These are phyloP conservation scores for Sarcophaga caerulescens DNA, from an alignment of 2,888 invertebrate genomes.

Conservation along the genomic window DNA sequence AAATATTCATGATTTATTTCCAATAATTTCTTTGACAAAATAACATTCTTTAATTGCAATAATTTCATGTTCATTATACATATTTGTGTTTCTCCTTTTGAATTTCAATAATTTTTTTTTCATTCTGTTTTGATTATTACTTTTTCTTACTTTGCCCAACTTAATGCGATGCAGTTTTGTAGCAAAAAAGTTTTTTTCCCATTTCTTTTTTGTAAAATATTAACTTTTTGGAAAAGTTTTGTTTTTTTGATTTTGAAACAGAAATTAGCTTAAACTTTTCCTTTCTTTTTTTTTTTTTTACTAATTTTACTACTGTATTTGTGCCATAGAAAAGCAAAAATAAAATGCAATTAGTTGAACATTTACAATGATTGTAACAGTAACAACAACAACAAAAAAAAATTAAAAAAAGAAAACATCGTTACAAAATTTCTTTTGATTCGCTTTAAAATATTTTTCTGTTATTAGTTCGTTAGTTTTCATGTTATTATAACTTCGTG, in stretches of 20 bases:
- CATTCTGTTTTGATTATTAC: no score
- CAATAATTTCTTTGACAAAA: constrained; percentile 24
- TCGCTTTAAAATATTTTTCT: constrained; percentile 51
- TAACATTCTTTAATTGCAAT: constrained; percentile 51
- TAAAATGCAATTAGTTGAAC: constrained; percentile 60
- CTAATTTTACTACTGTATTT: not conserved
- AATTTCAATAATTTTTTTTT: no score
- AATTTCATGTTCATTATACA: constrained; percentile 45
- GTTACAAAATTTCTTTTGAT: constrained; percentile 59
- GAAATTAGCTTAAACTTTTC: constrained; percentile 61
- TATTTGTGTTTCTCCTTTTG: constrained; percentile 5
- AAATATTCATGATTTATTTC: not conserved
- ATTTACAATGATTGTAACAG: constrained; percentile 60
- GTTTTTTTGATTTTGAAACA: constrained; percentile 37
- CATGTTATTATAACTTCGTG: constrained; percentile 60
- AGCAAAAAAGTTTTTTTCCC: not conserved
- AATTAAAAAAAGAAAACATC: constrained; percentile 28
- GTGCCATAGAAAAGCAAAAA: constrained; percentile 18
- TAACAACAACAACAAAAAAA: not conserved
- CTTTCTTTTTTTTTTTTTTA: not conserved
- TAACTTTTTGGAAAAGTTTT: not conserved
- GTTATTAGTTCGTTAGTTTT: constrained; percentile 65
- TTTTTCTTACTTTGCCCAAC: not conserved
- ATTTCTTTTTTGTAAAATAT: not conserved
- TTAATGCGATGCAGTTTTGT: constrained; percentile 8